Conservation (phyloP, 2,888 invertebrate genomes). For the Nymphalis c-album region DNA sequence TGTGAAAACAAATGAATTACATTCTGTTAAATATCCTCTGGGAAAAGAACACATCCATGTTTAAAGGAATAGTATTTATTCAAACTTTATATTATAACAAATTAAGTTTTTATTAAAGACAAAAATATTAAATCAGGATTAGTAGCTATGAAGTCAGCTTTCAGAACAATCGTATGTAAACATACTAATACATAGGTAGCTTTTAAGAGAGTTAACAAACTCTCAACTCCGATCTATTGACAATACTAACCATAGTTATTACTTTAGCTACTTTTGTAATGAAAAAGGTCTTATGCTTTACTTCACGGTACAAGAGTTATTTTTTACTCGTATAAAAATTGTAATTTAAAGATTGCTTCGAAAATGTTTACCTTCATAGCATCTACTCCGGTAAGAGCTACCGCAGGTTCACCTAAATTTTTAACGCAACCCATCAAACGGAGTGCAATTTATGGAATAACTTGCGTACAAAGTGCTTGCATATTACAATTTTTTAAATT, state of each 20-base stretch:
- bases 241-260: too few species aligned
- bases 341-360: constrained; percentile 36
- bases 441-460: constrained; percentile 57
- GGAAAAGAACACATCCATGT: background rate
- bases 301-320: constrained; percentile 12
- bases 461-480: constrained; percentile 35
- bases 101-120: too few species aligned
- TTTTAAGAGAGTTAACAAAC: too few species aligned
- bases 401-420: constrained; percentile 40
- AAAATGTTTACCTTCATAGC: constrained; percentile 35
- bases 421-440: constrained; percentile 47
- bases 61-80: too few species aligned
- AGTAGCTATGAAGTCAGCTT: too few species aligned
- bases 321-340: constrained; percentile 26
- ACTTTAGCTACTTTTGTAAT: background rate
- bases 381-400: constrained; percentile 37
- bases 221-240: too few species aligned
- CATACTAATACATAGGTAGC: too few species aligned
- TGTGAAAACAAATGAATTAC: background rate
- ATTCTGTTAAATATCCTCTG: background rate
- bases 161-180: too few species aligned
- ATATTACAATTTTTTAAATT: constrained; percentile 30
- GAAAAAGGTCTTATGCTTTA: constrained; percentile 6
- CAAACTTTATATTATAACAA: too few species aligned
- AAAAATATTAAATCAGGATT: too few species aligned